Conservation (phyloP, 1,140 invertebrate species). For the Brachionus manjavacas region DNA sequence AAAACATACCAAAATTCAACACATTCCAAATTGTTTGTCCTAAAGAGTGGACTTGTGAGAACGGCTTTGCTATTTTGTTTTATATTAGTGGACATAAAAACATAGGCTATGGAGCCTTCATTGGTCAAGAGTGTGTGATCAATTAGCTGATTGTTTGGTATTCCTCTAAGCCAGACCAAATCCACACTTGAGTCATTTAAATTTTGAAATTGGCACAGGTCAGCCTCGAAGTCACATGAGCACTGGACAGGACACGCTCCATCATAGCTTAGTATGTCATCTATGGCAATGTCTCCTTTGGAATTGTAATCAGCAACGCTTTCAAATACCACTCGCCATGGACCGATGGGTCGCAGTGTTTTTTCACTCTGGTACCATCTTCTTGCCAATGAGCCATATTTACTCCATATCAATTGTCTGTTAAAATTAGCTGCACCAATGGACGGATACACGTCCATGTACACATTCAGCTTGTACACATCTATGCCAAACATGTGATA, state of each 20-base stretch:
- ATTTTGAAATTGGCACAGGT: constrained; percentile 48
- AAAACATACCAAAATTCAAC: constrained; percentile 29
- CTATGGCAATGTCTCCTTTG: constrained; percentile 43
- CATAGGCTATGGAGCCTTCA: not conserved
- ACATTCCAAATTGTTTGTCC: not conserved
- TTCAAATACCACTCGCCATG: constrained; percentile 21
- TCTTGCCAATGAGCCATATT: constrained; percentile 49
- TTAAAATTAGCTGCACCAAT: not conserved
- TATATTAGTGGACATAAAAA: not conserved
- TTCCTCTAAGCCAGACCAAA: not conserved
- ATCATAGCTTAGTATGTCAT: constrained; percentile 45
- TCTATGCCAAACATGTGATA: constrained; percentile 44
- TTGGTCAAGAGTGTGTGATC: not conserved
- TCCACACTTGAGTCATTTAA: not conserved
- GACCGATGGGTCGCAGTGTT: constrained; percentile 43
- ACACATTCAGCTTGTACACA: constrained; percentile 48
- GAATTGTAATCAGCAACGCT: not conserved
- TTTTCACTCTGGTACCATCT: constrained; percentile 48
- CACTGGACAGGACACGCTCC: constrained; percentile 43
- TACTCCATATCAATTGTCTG: constrained; percentile 48
- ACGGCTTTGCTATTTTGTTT: not conserved
- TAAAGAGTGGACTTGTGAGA: not conserved
- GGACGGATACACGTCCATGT: constrained; percentile 39
- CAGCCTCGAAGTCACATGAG: constrained; percentile 51
- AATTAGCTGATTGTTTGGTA: not conserved